These are phyloP conservation scores for Formica selysi DNA, from an alignment of 1,140 invertebrate genomes.

Conservation along the genomic window DNA sequence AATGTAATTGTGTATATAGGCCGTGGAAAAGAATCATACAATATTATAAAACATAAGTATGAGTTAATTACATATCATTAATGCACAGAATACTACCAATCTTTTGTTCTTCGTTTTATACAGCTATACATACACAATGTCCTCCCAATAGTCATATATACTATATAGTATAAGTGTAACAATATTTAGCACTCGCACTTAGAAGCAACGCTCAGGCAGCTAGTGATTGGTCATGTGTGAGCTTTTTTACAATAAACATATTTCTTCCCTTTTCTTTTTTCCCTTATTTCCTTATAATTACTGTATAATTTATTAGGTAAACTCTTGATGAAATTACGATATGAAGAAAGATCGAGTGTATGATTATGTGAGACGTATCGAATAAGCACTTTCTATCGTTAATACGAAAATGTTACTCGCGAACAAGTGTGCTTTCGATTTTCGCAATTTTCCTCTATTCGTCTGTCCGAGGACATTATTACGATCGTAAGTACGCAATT, in stretches of 20 bases:
- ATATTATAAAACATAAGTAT: constrained; percentile 63
- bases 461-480: background rate
- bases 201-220: constrained; percentile 83
- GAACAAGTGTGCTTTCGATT: constrained; percentile 36
- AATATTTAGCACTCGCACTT: constrained; percentile 71
- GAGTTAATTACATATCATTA: constrained; percentile 39
- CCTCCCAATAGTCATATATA: constrained; percentile 19
- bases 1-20: constrained; percentile 42
- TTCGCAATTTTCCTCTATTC: constrained; percentile 22
- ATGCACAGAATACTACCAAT: constrained; percentile 16
- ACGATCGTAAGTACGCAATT: constrained; percentile 2
- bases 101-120: background rate
- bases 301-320: constrained; percentile 60
- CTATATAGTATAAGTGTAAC: constrained; percentile 67
- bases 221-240: constrained; percentile 84
- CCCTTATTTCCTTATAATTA: constrained; percentile 19
- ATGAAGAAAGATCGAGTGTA: constrained; percentile 70
- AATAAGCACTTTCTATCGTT: background rate
- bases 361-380: constrained; percentile 61
- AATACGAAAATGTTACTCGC: constrained; percentile 13
- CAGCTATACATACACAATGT: constrained; percentile 28
- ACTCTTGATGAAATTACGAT: constrained; percentile 76
- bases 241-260: constrained; percentile 76
- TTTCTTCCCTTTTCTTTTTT: constrained; percentile 26
- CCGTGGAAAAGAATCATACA: constrained; percentile 62